Conservation (phyloP, 2,888 invertebrate genomes). For the Caenorhabditis virilis region DNA sequence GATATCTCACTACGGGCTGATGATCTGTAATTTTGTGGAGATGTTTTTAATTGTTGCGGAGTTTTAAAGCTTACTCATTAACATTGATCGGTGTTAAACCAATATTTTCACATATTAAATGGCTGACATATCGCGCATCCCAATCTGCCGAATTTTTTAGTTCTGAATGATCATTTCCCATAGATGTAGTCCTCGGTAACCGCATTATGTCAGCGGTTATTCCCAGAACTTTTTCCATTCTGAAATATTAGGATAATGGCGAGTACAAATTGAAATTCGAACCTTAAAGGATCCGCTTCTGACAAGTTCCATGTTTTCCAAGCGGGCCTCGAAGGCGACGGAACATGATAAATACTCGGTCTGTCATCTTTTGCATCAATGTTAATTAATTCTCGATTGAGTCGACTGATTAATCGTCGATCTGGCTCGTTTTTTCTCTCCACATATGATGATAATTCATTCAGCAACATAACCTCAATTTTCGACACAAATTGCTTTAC, state of each 20-base stretch:
- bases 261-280: neutral
- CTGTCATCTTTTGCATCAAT: slow-evolving; percentile 44
- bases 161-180: slow-evolving; percentile 10
- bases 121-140: slow-evolving; percentile 40
- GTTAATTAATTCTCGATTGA: slow-evolving; percentile 46
- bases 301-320: slow-evolving; percentile 57
- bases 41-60: too few relatives aligned
- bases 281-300: slow-evolving; percentile 46
- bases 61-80: slow-evolving; percentile 18
- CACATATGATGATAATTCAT: slow-evolving; percentile 47
- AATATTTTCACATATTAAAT: slow-evolving; percentile 31
- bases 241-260: slow-evolving; percentile 7
- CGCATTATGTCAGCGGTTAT: slow-evolving; percentile 48
- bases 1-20: slow-evolving; percentile 30
- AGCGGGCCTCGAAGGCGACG: slow-evolving; percentile 52
- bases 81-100: slow-evolving; percentile 29
- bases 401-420: slow-evolving; percentile 42
- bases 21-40: too few relatives aligned
- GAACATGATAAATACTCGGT: slow-evolving; percentile 52
- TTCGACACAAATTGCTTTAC: slow-evolving; percentile 55
- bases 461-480: slow-evolving; percentile 52
- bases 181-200: slow-evolving; percentile 29
- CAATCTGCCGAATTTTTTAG: slow-evolving; percentile 46
- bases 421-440: slow-evolving; percentile 53
- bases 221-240: slow-evolving; percentile 52